Percentiles rank a stretch among this genome's conserved stretches.
Evolutionary conservation across 2,888 invertebrate genomes (phyloP).

Genomic region (Reticulitermes lucifugus): DNA sequence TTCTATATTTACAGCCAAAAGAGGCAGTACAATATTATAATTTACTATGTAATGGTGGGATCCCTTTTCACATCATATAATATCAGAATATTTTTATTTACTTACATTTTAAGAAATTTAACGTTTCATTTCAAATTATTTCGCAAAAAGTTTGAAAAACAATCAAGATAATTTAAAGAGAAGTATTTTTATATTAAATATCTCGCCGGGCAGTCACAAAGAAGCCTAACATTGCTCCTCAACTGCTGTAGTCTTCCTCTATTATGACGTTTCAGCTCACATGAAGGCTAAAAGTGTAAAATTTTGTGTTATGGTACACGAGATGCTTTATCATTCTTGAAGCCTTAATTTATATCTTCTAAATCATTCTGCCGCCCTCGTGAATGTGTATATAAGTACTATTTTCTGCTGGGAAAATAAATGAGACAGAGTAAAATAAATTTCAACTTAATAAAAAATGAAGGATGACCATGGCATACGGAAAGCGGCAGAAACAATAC

Average conservation of each 20-base stretch:
- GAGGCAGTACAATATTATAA: too few relatives aligned
- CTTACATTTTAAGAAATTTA: too few relatives aligned
- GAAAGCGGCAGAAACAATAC: slow-evolving; percentile 29
- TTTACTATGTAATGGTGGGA: too few relatives aligned
- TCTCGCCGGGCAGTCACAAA: not conserved
- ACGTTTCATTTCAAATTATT: too few relatives aligned
- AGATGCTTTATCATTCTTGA: slow-evolving; percentile 28
- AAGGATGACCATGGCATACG: slow-evolving; percentile 21
- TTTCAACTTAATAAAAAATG: slow-evolving; percentile 35
- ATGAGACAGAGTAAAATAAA: slow-evolving; percentile 28
- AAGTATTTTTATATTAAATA: not conserved
- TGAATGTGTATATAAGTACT: slow-evolving; percentile 20
- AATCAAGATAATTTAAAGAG: not conserved
- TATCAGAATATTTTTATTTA: too few relatives aligned
- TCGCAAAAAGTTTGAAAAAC: too few relatives aligned
- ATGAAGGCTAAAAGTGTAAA: not conserved
- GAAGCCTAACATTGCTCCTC: not conserved
- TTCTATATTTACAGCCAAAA: too few relatives aligned
- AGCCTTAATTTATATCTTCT: not conserved
- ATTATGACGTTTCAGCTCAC: not conserved
- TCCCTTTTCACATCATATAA: too few relatives aligned
- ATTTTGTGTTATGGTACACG: not conserved
- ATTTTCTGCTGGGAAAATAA: slow-evolving; percentile 14
- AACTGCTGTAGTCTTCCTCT: not conserved
- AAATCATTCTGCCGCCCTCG: not conserved